Percentiles rank a stretch among this genome's conserved stretches.
Conservation (phyloP, 1,140 invertebrate genomes). For the Sycophaga agraensis region DNA sequence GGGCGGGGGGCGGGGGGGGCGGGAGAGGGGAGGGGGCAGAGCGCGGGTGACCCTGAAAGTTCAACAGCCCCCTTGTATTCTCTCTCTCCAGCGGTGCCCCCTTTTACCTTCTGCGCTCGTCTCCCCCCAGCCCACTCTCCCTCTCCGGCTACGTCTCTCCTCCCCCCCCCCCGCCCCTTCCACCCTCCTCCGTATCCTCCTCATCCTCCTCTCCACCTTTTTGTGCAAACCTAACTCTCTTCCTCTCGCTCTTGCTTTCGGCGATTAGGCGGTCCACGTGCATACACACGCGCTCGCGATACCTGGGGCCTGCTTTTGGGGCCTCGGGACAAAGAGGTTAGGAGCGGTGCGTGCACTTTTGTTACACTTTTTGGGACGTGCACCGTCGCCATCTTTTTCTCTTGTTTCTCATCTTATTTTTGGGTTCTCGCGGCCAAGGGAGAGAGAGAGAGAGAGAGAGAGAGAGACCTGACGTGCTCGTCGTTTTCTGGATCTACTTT, state of each 20-base stretch:
- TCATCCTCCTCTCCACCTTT: neutral
- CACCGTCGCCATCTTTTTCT: neutral
- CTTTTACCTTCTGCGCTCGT: conserved; percentile 7
- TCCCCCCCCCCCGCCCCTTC: neutral
- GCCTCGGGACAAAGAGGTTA: conserved; percentile 6
- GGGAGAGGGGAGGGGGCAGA: neutral
- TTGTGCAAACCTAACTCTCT: conserved; percentile 2
- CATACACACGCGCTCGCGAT: neutral
- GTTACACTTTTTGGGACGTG: neutral
- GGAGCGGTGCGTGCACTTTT: conserved; percentile 14
- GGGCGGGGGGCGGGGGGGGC: too few species aligned
- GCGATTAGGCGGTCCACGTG: neutral
- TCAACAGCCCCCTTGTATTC: conserved; percentile 50
- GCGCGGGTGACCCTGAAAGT: conserved; percentile 52
- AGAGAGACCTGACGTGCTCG: neutral
- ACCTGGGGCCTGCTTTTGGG: neutral
- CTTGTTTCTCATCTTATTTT: neutral
- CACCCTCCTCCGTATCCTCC: neutral
- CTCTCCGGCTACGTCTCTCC: neutral
- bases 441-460: neutral
- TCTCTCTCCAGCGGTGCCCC: neutral
- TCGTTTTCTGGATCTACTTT: neutral
- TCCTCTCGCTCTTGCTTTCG: too few species aligned
- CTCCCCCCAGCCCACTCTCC: conserved; percentile 4
- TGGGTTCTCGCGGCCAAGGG: neutral